These are phyloP conservation scores for Drosophila pegasa DNA, from an alignment of 2,888 invertebrate species.

Conservation along the genomic window DNA sequence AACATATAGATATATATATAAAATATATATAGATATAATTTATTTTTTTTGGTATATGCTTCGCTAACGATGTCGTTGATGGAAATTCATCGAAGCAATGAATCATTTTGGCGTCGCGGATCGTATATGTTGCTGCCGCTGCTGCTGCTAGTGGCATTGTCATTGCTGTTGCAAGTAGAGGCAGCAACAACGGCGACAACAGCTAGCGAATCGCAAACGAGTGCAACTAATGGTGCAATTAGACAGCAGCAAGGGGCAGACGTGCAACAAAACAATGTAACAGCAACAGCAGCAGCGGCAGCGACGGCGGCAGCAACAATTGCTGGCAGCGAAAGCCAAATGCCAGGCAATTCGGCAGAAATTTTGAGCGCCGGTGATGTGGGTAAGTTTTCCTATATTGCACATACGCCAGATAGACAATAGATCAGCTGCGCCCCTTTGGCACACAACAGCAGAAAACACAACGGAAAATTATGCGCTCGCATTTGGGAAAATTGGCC, in stretches of 20 bases:
- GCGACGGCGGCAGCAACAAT: constrained; percentile 32
- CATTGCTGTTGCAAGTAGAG: constrained; percentile 42
- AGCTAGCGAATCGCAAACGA: constrained; percentile 69
- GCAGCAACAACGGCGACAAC: constrained; percentile 36
- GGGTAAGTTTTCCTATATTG: constrained; percentile 64
- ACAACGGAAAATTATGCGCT: constrained; percentile 42
- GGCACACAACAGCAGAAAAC: constrained; percentile 2
- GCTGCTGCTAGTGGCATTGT: constrained; percentile 56
- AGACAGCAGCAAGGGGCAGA: constrained; percentile 60
- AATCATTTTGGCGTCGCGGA: constrained; percentile 79
- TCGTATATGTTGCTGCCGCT: constrained; percentile 60
- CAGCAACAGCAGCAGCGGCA: constrained; percentile 46
- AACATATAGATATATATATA: constrained; percentile 28
- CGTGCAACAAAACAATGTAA: constrained; percentile 75
- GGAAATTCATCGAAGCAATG: constrained; percentile 82
- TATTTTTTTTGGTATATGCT: constrained; percentile 70
- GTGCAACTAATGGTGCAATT: constrained; percentile 81
- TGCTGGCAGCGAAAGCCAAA: constrained; percentile 58
- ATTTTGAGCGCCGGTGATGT: constrained; percentile 73
- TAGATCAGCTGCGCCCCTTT: constrained; percentile 49
- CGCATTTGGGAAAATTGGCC: constrained; percentile 50
- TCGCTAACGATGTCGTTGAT: constrained; percentile 81
- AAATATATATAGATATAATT: constrained; percentile 8
- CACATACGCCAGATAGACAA: constrained; percentile 9
- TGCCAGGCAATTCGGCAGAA: constrained; percentile 70